Base-by-base conservation (phyloP, 2,888 invertebrate genomes). In the Polyommatus icarus region DNA sequence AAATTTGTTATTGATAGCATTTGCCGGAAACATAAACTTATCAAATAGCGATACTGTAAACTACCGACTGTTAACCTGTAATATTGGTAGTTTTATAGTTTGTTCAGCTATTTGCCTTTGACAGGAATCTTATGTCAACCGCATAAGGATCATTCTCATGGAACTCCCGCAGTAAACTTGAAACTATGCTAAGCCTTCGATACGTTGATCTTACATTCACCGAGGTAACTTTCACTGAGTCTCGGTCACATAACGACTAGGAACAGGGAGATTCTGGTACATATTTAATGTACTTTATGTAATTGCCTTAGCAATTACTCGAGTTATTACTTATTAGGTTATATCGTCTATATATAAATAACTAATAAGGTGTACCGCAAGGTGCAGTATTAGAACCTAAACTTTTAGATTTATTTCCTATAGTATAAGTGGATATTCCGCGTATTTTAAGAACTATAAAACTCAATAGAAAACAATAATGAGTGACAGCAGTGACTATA, bases 211-310 rank as follows among this genome's bases (percentile, higher is more conserved):
- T 71, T 73, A 77, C 77, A 73, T 77, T 77, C 73, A 77, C 77
- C 46, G 77, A 46, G 73, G 40, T 73, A 73, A 77, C 77, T 77
- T 77, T 77, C 77, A 77, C 77, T 77, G 1, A 46, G 73, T 73
- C 75, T 50, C 50, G 75, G 50, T 75, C 75, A 75, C 29, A 75
- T 75, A 75, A 75, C 75, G 24, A 75, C 75, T 24, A 75, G 75
- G 75, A 75, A 75, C 75, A 75, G 75, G 75, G 73, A 24, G 20
- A 75, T 75, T 29, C 54, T 54, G 50, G 75, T 75, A 75, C 29
- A 75, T 75, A 73, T 73, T 73, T 73, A 73, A 73, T 73, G 73
- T 24, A 7, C 6, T 8, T 75, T 75, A 75, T 54, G 54, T 75
- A 75, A 75, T 29, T 29, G 54, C 54, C 15, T 15, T 7, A 54